Conservation (phyloP, 2,888 invertebrate genomes). For the Eueremaeus valkanovi region DNA sequence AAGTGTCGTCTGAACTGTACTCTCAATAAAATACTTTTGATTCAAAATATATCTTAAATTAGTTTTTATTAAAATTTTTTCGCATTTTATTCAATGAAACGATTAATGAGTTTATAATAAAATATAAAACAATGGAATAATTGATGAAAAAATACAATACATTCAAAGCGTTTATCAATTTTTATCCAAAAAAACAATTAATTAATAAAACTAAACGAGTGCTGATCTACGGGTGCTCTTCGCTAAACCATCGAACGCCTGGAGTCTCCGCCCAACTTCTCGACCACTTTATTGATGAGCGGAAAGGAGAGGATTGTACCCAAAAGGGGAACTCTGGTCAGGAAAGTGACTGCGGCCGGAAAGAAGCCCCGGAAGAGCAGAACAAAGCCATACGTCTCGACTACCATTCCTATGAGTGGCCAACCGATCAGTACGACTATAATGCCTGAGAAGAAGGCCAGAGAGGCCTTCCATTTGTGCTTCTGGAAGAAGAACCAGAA, state of each 20-base stretch:
- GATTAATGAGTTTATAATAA: too few species aligned
- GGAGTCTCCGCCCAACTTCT: constrained; percentile 24
- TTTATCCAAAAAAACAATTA: not conserved
- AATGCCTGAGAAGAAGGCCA: constrained; percentile 89
- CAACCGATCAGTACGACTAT: constrained; percentile 86
- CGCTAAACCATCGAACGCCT: constrained; percentile 36
- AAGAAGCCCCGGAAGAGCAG: constrained; percentile 78
- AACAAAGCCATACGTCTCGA: constrained; percentile 95
- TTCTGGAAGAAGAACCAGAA: constrained; percentile 96
- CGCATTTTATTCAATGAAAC: too few species aligned
- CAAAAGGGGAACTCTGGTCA: constrained; percentile 84
- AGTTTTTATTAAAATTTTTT: too few species aligned
- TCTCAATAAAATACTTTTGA: too few species aligned
- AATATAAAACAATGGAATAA: too few species aligned
- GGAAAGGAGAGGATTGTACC: constrained; percentile 85
- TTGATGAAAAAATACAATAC: too few species aligned
- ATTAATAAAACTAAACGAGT: not conserved
- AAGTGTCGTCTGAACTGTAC: too few species aligned
- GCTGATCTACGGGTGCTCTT: not conserved
- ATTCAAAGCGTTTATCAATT: too few species aligned
- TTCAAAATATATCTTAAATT: too few species aligned
- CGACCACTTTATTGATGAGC: constrained; percentile 67
- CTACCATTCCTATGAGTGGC: constrained; percentile 92
- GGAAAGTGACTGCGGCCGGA: constrained; percentile 91
- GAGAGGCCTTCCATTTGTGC: constrained; percentile 86